A percentile compares a stretch with the other conserved stretches of the same genome.
Evolutionary conservation across 2,113 vertebrate species (phyloP).

Genomic region (Xiphorhynchus elegans): DNA sequence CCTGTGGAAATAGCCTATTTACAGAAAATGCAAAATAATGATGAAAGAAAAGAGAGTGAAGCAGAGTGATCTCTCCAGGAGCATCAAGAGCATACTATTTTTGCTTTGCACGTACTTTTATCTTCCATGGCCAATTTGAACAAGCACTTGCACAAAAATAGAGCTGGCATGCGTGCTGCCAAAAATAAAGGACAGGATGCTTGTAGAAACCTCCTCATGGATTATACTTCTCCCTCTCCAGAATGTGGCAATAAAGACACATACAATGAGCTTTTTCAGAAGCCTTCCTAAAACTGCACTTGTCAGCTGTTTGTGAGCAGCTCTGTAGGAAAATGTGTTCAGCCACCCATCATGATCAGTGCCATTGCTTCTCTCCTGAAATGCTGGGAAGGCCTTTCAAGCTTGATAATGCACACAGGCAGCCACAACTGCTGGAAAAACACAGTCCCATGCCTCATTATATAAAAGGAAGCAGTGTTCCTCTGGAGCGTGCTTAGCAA

Average conservation of each 20-base stretch:
- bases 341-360: not conserved
- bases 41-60: not conserved
- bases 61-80: not conserved
- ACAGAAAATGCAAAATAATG: not conserved
- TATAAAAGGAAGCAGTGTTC: not conserved
- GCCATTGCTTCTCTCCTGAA: not conserved
- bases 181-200: not conserved
- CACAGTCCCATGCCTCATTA: not conserved
- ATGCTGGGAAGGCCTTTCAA: not conserved
- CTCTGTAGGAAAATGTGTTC: slow-evolving; percentile 20
- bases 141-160: not conserved
- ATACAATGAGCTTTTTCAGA: not conserved
- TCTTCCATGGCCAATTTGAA: not conserved
- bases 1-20: not conserved
- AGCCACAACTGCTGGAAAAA: not conserved
- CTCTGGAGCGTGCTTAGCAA: not conserved
- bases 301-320: not conserved
- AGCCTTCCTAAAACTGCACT: not conserved
- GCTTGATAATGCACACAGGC: not conserved
- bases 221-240: slow-evolving; percentile 38
- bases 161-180: fast-evolving
- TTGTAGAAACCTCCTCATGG: not conserved
- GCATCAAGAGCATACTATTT: not conserved
- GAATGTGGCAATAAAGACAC: slow-evolving; percentile 78
- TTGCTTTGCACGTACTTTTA: not conserved